Evolutionary conservation across 2,113 vertebrate genomes (phyloP).

Genomic region (Pelecanus crispus): DNA sequence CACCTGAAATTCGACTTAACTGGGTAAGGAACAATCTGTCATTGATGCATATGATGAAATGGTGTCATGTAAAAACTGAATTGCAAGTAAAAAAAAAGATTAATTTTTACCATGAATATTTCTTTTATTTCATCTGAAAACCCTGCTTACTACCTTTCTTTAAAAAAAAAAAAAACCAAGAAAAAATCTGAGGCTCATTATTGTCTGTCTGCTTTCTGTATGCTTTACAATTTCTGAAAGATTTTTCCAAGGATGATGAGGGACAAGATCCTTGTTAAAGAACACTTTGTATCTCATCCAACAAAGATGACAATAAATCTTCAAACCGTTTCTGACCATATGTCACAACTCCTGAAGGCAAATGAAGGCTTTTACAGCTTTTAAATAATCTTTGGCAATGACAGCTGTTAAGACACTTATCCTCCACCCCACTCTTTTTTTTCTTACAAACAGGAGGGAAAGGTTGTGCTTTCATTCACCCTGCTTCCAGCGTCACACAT

Average conservation of each 20-base stretch:
- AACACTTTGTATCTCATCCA: conserved; percentile 77
- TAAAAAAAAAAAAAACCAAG: neutral
- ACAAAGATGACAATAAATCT: conserved; percentile 81
- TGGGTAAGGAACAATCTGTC: neutral
- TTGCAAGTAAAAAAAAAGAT: neutral
- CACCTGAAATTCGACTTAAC: neutral
- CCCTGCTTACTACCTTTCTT: neutral
- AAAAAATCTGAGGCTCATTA: neutral
- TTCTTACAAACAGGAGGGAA: neutral
- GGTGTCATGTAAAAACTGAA: neutral
- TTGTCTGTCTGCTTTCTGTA: conserved; percentile 27
- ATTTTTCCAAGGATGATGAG: conserved; percentile 74
- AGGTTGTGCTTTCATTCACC: conserved; percentile 3
- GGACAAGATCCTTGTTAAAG: conserved; percentile 68
- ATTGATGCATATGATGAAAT: neutral
- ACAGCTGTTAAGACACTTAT: conserved; percentile 74
- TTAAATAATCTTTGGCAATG: conserved; percentile 78
- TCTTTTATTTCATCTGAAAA: neutral
- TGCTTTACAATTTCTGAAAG: conserved; percentile 64
- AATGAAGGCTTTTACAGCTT: conserved; percentile 75
- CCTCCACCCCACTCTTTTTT: neutral
- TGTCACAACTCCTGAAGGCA: conserved; percentile 82
- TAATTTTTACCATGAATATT: neutral
- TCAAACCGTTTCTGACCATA: conserved; percentile 80
- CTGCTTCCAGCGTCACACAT: neutral